Percentiles rank a stretch among this genome's conserved stretches.
These are phyloP conservation scores for Dorcus parallelipipedus DNA, from an alignment of 2,888 invertebrate genomes.

Conservation along the genomic window DNA sequence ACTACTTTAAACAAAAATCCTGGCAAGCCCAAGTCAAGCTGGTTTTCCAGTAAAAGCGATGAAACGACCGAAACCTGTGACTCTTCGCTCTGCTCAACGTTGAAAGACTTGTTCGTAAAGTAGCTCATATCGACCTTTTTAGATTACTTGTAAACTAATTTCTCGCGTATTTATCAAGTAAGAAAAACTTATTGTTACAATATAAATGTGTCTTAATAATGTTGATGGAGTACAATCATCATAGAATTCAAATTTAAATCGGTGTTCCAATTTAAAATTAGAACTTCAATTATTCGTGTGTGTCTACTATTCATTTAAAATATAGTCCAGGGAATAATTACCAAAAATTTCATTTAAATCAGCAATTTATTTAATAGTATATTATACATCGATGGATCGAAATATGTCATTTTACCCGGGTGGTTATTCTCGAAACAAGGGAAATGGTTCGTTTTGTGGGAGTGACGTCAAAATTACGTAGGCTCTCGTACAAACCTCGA, in stretches of 20 bases:
- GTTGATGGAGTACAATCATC: slow-evolving; percentile 36
- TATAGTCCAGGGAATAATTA: too few species aligned
- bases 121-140: slow-evolving; percentile 46
- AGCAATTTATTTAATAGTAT: too few species aligned
- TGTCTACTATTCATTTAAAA: not conserved
- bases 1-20: slow-evolving; percentile 35
- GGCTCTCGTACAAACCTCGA: too few species aligned
- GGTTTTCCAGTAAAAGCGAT: slow-evolving; percentile 64
- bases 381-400: too few species aligned
- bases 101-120: slow-evolving; percentile 86
- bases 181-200: slow-evolving; percentile 32
- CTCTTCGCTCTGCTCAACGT: slow-evolving; percentile 75
- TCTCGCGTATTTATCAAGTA: not conserved
- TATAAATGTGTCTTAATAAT: slow-evolving; percentile 40
- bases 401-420: too few species aligned
- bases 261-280: not conserved
- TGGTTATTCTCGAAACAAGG: too few species aligned
- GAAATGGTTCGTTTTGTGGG: too few species aligned
- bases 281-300: not conserved
- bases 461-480: too few species aligned
- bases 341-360: too few species aligned
- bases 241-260: slow-evolving; percentile 2
- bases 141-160: slow-evolving; percentile 12
- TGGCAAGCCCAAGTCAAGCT: slow-evolving; percentile 43
- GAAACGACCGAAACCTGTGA: slow-evolving; percentile 70